These are phyloP conservation scores for Synanthedon andrenaeformis DNA, from an alignment of 2,888 invertebrate genomes.

Conservation along the genomic window DNA sequence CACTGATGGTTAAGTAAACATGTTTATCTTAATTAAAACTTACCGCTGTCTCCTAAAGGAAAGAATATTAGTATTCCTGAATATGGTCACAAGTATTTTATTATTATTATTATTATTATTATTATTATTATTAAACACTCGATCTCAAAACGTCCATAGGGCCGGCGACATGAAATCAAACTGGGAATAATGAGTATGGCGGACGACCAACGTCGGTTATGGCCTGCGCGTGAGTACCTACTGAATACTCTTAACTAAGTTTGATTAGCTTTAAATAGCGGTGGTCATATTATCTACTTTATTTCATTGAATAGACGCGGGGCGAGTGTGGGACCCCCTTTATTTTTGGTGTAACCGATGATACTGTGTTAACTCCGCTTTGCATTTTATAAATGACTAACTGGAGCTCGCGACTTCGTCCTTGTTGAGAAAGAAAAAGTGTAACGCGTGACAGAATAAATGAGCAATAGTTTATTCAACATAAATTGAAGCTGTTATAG, in stretches of 20 bases:
- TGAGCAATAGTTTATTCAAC: too few relatives aligned
- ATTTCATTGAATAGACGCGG: conserved; percentile 64
- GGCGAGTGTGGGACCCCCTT: conserved; percentile 40
- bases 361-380: neutral
- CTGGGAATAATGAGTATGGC: conserved; percentile 40
- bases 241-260: conserved; percentile 72
- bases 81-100: neutral
- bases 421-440: too few relatives aligned
- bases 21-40: too few relatives aligned
- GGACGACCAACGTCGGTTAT: conserved; percentile 24
- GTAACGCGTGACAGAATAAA: too few relatives aligned
- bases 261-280: conserved; percentile 77
- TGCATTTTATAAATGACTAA: neutral
- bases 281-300: conserved; percentile 69
- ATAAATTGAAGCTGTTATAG: too few relatives aligned
- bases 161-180: conserved; percentile 41
- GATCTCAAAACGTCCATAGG: conserved; percentile 31
- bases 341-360: conserved; percentile 10
- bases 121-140: conserved; percentile 20
- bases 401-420: too few relatives aligned
- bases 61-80: neutral
- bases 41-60: neutral
- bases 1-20: too few relatives aligned
- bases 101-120: conserved; percentile 6
- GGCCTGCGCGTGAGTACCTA: conserved; percentile 46